Base-by-base conservation (phyloP, 1,140 invertebrate genomes). In the Plectus sambesii region DNA sequence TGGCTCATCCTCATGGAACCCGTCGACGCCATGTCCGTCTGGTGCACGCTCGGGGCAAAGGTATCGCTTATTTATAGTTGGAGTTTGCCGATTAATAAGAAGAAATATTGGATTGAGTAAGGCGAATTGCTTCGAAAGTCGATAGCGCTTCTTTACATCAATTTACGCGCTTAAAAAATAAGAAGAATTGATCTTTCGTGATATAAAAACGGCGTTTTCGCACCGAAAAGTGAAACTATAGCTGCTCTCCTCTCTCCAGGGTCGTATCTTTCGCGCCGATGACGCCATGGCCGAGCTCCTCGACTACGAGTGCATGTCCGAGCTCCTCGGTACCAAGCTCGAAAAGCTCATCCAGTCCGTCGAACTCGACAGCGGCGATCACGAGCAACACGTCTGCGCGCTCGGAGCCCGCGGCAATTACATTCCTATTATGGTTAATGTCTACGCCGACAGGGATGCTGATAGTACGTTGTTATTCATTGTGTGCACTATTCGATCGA, bases 1-100 rank as follows among this genome's bases (percentile, higher is more conserved):
- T 60, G 59, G 59, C 58, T 60, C 2, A 63, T 60, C n/a, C 35
- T 63, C 5, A 60, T 60, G 59, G 61, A 60, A 36, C 59, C 61
- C 9, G 53, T 60, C 40, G 56, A 54, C 30, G 61, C 59, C 6
- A 20, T 60, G 26, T 49, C 55, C 29, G 60, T 63, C 24, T 23
- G 35, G 8, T 35, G 55, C 22, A 63, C 58, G 36, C 38, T 60
- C n/a, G 59, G 59, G 8, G 57, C 60, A 4, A 64, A 63, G 22
- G 55, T 57, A 39, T 2, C 37, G 20, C 15, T 12, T 12, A 23
- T 55, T 53, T 53, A 6, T 0, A 15, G n/a, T 39, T 39, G 5
- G n/a, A n/a, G n/a, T n/a, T n/a, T n/a, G n/a, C n/a, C n/a, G n/a
- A n/a, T n/a, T n/a, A n/a, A n/a, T n/a, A n/a, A n/a, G n/a, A n/a